phyloP scores from a whole-genome alignment of 2,888 invertebrate species.

The Bhutanitis thaidina region DNA sequence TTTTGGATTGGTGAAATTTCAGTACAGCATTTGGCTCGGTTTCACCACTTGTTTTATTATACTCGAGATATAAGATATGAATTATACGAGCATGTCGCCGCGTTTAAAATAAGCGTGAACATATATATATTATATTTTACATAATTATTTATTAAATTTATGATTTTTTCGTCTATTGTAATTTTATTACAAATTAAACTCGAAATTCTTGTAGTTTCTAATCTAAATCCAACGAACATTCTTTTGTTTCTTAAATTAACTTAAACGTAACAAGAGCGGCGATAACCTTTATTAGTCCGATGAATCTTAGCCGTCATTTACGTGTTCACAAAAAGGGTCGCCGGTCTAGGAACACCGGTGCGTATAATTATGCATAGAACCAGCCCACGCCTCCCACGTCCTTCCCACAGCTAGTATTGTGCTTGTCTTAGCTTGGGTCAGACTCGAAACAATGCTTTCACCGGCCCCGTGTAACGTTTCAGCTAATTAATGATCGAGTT shows the following conservation, averaged over 20 bases:
- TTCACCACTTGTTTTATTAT: too few species aligned
- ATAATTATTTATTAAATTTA: too few species aligned
- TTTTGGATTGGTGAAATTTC: not conserved
- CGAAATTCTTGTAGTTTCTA: not conserved
- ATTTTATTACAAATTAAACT: too few species aligned
- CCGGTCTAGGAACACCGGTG: conserved; percentile 35
- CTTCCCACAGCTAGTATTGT: conserved; percentile 52
- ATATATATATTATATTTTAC: too few species aligned
- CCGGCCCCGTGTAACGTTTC: conserved; percentile 46
- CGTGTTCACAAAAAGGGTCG: conserved; percentile 8
- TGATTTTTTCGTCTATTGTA: too few species aligned
- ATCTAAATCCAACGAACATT: not conserved
- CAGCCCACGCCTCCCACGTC: conserved; percentile 54
- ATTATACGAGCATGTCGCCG: too few species aligned
- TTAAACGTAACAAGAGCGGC: conserved; percentile 5
- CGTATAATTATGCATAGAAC: conserved; percentile 46
- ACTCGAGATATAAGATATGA: too few species aligned
- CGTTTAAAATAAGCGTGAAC: too few species aligned
- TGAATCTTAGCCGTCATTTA: conserved; percentile 9
- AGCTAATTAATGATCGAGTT: conserved; percentile 58
- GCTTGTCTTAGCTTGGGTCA: conserved; percentile 34
- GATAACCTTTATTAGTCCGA: conserved; percentile 2
- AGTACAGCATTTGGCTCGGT: too few species aligned
- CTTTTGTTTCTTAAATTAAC: conserved; percentile 7
- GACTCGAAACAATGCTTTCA: conserved; percentile 63